phyloP scores from a whole-genome alignment of 1,140 invertebrate genomes.

The Whitmania pigra region DNA sequence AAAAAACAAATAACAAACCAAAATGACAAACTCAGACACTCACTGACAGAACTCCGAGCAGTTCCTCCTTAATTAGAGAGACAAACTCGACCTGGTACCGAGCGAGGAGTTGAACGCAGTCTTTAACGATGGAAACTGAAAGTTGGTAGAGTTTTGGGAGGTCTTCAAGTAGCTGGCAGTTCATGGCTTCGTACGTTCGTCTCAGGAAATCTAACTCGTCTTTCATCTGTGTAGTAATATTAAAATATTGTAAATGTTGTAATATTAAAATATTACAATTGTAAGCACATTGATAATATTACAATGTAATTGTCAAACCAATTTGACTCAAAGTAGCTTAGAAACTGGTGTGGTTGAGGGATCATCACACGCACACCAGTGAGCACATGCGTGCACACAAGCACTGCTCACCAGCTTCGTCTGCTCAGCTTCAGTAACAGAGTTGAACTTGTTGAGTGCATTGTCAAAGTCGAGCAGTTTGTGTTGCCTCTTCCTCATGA shows the following conservation, averaged over 20 bases:
- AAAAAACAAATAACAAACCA: not conserved
- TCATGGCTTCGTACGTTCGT: slow-evolving; percentile 53
- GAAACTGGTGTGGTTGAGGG: not conserved
- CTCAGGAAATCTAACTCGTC: slow-evolving; percentile 47
- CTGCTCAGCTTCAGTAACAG: not conserved
- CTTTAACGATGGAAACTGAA: slow-evolving; percentile 44
- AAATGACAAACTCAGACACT: not conserved
- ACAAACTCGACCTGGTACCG: slow-evolving; percentile 46
- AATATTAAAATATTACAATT: no score
- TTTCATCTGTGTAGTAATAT: slow-evolving; percentile 42
- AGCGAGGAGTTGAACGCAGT: slow-evolving; percentile 48
- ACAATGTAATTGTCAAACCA: not conserved
- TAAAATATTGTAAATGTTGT: no score
- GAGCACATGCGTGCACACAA: no score
- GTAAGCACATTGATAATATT: not conserved
- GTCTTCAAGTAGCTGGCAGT: slow-evolving; percentile 54
- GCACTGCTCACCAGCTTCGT: not conserved
- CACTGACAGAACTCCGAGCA: slow-evolving; percentile 34
- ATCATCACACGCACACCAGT: not conserved
- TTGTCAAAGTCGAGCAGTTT: slow-evolving; percentile 55
- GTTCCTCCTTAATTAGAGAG: slow-evolving; percentile 30
- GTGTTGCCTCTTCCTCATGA: slow-evolving; percentile 53
- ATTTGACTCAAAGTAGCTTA: not conserved
- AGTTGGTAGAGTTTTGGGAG: slow-evolving; percentile 48
- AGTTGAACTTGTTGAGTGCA: slow-evolving; percentile 21